Conservation (phyloP, 1,140 invertebrate genomes). For the Trichonephila inaurata region DNA sequence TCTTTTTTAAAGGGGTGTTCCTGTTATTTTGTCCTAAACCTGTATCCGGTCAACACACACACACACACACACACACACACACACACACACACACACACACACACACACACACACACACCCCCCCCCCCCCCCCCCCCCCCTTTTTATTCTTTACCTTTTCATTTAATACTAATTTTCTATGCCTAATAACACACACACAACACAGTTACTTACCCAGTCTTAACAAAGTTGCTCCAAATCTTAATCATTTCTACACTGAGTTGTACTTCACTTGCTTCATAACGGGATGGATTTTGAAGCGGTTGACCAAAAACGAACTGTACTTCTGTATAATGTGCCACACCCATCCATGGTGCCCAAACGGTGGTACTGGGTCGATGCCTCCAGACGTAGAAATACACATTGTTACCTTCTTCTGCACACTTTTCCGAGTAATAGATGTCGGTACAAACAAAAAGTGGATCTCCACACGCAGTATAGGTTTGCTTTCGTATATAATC, state of each 20-base stretch:
- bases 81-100: too few species aligned
- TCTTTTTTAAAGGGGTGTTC: too few species aligned
- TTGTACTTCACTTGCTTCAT: constrained; percentile 23
- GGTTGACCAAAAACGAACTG: constrained; percentile 77
- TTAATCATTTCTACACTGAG: constrained; percentile 69
- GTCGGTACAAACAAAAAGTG: neutral
- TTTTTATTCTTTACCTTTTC: too few species aligned
- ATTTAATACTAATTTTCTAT: too few species aligned
- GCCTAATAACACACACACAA: too few species aligned
- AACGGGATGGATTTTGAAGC: constrained; percentile 40
- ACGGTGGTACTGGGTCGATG: constrained; percentile 66
- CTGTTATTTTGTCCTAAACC: too few species aligned
- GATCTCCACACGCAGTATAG: constrained; percentile 6
- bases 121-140: too few species aligned
- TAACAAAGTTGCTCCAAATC: constrained; percentile 73
- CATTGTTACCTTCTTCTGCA: neutral
- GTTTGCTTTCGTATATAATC: neutral
- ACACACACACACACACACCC: too few species aligned
- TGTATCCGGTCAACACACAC: too few species aligned
- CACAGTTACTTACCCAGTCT: constrained; percentile 62
- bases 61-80: too few species aligned
- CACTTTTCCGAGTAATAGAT: constrained; percentile 5
- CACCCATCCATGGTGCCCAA: constrained; percentile 74
- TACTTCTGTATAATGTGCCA: constrained; percentile 74
- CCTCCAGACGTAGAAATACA: constrained; percentile 77